Conservation (phyloP, 2,888 invertebrate genomes). For the Tyria jacobaeae region DNA sequence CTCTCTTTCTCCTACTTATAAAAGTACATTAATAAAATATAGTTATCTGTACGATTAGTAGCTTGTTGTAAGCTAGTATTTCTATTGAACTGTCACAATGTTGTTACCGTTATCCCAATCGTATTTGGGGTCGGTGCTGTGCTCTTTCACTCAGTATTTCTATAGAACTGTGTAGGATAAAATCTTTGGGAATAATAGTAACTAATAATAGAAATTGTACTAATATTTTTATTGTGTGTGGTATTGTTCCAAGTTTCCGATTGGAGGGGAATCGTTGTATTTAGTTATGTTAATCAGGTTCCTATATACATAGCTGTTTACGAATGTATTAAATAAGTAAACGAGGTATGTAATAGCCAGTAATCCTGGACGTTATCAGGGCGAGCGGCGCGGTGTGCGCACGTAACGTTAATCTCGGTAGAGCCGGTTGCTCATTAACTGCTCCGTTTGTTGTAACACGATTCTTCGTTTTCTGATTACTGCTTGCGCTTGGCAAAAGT, state of each 20-base stretch:
- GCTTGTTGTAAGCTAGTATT: conserved; percentile 9
- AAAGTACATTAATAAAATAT: not conserved
- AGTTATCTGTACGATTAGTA: not conserved
- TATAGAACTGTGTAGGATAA: not conserved
- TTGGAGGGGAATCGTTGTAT: not conserved
- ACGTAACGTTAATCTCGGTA: conserved; percentile 6
- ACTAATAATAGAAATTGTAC: too few species aligned
- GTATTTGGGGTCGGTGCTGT: too few species aligned
- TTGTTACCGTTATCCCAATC: too few species aligned
- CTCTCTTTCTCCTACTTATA: not conserved
- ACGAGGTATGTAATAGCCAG: not conserved
- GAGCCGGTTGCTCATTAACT: conserved; percentile 5
- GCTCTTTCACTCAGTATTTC: too few species aligned
- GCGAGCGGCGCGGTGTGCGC: not conserved
- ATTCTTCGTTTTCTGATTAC: conserved; percentile 10
- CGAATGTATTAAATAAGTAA: not conserved
- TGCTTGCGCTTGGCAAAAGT: not conserved
- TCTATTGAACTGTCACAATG: too few species aligned
- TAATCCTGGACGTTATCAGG: not conserved
- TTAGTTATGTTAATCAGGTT: conserved; percentile 19
- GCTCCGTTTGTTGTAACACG: conserved; percentile 9
- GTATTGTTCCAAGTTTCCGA: not conserved
- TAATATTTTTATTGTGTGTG: not conserved
- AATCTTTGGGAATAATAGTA: too few species aligned
- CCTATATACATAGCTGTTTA: conserved; percentile 27